Conservation (phyloP, 1,140 invertebrate species). For the Bacillus rossius region DNA sequence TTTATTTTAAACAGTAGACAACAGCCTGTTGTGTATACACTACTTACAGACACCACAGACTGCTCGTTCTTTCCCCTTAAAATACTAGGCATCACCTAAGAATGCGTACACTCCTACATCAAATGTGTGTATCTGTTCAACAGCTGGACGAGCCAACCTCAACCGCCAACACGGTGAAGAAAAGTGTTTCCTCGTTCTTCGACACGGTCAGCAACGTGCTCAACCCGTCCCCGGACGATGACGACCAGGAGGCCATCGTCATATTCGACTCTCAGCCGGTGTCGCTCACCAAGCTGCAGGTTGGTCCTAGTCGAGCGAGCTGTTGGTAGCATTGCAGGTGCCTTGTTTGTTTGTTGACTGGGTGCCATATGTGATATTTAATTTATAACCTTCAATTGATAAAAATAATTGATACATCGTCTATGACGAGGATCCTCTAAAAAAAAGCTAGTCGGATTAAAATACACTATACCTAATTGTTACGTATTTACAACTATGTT, state of each 20-base stretch:
- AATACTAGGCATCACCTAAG: too few species aligned
- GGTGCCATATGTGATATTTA: not conserved
- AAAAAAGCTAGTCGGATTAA: too few species aligned
- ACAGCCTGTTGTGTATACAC: too few species aligned
- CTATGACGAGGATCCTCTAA: too few species aligned
- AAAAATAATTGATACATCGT: not conserved
- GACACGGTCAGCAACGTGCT: constrained; percentile 44
- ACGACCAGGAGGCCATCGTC: constrained; percentile 58
- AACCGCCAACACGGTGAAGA: constrained; percentile 60
- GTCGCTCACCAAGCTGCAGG: constrained; percentile 52
- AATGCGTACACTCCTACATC: too few species aligned
- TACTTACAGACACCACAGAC: too few species aligned
- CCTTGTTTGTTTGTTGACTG: not conserved
- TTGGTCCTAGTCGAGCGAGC: constrained; percentile 22
- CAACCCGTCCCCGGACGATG: constrained; percentile 61
- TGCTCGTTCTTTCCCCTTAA: too few species aligned
- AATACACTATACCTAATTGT: too few species aligned
- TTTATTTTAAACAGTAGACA: too few species aligned
- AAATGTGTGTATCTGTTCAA: not conserved
- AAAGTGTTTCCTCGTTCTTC: constrained; percentile 59
- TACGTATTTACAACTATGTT: too few species aligned
- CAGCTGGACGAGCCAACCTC: constrained; percentile 62
- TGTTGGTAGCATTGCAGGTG: too few species aligned
- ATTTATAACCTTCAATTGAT: not conserved
- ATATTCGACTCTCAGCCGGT: constrained; percentile 54